Evolutionary conservation across 2,113 vertebrate species (phyloP), one percentile per base, ranked within the genome.

Genomic region (Dasyornis broadbenti): DNA sequence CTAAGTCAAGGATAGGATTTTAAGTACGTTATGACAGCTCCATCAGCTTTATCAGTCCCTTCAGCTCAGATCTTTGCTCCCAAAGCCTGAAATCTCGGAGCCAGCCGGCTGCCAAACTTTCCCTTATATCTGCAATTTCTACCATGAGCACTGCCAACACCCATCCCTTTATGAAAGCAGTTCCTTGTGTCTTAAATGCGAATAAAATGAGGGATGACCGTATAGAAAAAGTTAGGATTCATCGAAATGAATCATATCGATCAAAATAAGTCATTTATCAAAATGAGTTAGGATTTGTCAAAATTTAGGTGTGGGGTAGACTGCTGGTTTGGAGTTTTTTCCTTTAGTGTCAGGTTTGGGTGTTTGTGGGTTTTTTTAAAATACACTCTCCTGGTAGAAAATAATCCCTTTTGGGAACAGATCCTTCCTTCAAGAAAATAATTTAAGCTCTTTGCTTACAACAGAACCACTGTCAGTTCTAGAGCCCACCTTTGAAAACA

Each of bases 51-150:
- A 44, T 92, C 93, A 79, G 53, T 26, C 50, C 78, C 75, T 89
- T 79, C n/a, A 70, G 47, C 85, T 77, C 71, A 77, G 82, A 59
- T 63, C 78, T 86, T 90, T 94, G 87, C 71, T 80, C 89, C 84
- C 71, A 70, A 39, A 77, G 15, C 35, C 64, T 40, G 35, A 91
- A 94, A 93, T 95, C 84, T 53, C 44, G 14, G 57, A 40, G 40
- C 19, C 40, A 78, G 8, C 18, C 54, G 54, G 39, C 35, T 78
- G 80, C 64, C 72, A 91, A 78, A 70, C 63, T 68, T 91, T 26
- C 37, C 59, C 15, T 63, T 65, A 18, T 27, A 77, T 22, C 54
- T 44, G 16, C 35, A 37, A n/a, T 86, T 93, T 92, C 83, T 65
- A 56, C 52, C 30, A 35, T 15, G 14, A 53, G 21, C 33, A 35